Percentiles rank a stretch among this genome's conserved stretches.
These are phyloP conservation scores for Xestia ashworthii DNA, from an alignment of 2,888 invertebrate species.

Conservation along the genomic window DNA sequence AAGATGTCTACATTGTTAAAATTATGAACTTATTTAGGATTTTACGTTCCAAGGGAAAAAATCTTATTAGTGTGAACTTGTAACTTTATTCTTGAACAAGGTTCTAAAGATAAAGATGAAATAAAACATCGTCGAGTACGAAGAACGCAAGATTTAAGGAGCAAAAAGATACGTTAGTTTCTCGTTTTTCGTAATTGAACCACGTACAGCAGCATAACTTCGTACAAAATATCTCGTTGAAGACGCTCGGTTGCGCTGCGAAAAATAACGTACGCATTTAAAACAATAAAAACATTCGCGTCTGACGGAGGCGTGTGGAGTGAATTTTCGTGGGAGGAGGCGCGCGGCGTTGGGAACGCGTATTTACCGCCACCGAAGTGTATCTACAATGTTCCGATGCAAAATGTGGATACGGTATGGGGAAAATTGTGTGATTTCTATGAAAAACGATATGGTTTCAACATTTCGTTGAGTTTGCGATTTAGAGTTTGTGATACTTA, in stretches of 20 bases:
- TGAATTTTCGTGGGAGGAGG: slow-evolving; percentile 81
- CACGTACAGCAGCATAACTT: slow-evolving; percentile 81
- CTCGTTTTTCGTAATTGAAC: slow-evolving; percentile 77
- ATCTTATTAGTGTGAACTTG: slow-evolving; percentile 36
- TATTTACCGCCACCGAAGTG: slow-evolving; percentile 65
- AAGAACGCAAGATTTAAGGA: slow-evolving; percentile 61
- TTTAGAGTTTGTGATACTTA: background rate
- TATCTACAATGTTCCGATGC: slow-evolving; percentile 42
- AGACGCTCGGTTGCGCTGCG: slow-evolving; percentile 75
- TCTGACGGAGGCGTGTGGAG: slow-evolving; percentile 81
- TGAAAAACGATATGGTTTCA: background rate
- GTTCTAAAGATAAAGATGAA: slow-evolving; percentile 55
- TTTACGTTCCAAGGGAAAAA: slow-evolving; percentile 32
- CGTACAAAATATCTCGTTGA: slow-evolving; percentile 76
- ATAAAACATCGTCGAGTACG: slow-evolving; percentile 59
- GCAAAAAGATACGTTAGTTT: slow-evolving; percentile 66
- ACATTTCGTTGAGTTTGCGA: background rate
- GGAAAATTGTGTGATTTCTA: background rate
- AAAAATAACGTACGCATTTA: slow-evolving; percentile 87
- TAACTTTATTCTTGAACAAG: slow-evolving; percentile 44
- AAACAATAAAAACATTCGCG: slow-evolving; percentile 87
- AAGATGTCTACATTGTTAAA: slow-evolving; percentile 8
- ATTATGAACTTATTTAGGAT: background rate
- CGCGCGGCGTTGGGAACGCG: slow-evolving; percentile 66
- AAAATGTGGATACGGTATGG: slow-evolving; percentile 69